Evolutionary conservation across 1,140 invertebrate genomes (phyloP).

Genomic region (Ptiloglossa arizonensis): DNA sequence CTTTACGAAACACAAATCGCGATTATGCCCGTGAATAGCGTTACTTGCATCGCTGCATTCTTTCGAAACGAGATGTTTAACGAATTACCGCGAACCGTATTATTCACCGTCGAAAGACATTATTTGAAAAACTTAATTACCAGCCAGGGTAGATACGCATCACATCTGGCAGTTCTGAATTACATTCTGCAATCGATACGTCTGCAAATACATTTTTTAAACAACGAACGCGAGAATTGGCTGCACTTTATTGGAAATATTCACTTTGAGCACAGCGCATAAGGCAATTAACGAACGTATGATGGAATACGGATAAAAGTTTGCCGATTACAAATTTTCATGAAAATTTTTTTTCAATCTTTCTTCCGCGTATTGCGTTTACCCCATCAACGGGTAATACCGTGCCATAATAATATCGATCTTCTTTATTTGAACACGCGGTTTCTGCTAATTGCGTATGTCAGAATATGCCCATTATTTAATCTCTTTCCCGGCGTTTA

Average conservation of each 20-base stretch:
- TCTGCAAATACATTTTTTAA: conserved; percentile 49
- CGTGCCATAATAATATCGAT: conserved; percentile 6
- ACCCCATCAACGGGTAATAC: conserved; percentile 25
- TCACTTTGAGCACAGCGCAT: conserved; percentile 54
- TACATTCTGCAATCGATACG: conserved; percentile 25
- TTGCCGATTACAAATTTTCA: conserved; percentile 36
- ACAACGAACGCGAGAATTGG: conserved; percentile 25
- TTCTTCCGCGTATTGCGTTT: conserved; percentile 42
- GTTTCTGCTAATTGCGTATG: not conserved
- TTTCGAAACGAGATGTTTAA: conserved; percentile 13
- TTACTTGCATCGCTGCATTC: conserved; percentile 27
- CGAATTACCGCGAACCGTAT: conserved; percentile 5
- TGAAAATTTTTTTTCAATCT: conserved; percentile 43
- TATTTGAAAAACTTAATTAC: conserved; percentile 34
- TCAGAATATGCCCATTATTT: conserved; percentile 36
- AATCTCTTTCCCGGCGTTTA: conserved; percentile 48
- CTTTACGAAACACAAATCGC: not conserved
- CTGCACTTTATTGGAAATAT: conserved; percentile 61
- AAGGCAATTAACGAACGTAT: conserved; percentile 62
- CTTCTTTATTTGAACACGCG: conserved; percentile 21
- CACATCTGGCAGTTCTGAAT: conserved; percentile 24
- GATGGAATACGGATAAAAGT: conserved; percentile 54
- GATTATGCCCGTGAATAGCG: not conserved
- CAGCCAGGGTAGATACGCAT: conserved; percentile 1
- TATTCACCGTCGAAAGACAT: conserved; percentile 11